Evolutionary conservation across 2,797 vertebrate genomes (phyloP).

Genomic region (Muscicapa striata): DNA sequence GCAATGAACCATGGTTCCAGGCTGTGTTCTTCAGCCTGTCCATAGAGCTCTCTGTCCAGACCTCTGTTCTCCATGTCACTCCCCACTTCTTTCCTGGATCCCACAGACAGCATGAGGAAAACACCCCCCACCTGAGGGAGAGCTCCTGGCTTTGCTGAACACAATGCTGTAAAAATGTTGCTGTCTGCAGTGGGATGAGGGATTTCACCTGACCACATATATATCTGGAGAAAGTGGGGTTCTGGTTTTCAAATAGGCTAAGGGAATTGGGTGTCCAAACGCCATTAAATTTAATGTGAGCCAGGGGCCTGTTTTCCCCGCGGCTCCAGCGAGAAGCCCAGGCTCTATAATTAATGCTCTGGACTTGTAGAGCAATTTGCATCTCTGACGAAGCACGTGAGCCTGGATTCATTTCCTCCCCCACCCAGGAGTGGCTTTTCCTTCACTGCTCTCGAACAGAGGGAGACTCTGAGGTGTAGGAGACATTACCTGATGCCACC

Average conservation of each 20-base stretch:
- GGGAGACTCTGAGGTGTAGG: not conserved
- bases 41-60: not conserved
- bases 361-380: constrained; percentile 33
- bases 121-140: not conserved
- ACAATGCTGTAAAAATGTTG: not conserved
- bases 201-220: not conserved
- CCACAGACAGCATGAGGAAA: accelerated
- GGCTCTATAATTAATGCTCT: constrained; percentile 52
- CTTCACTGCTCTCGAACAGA: not conserved
- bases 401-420: not conserved
- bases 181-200: not conserved
- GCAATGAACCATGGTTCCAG: not conserved
- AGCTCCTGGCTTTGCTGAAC: not conserved
- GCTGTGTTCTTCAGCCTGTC: not conserved
- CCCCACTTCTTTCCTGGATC: not conserved
- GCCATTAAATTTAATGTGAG: constrained; percentile 59
- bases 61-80: accelerated
- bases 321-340: not conserved
- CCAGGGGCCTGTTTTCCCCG: not conserved
- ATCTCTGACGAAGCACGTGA: not conserved
- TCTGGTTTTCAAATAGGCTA: constrained; percentile 55
- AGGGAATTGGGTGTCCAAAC: constrained; percentile 60
- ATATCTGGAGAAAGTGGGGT: constrained; percentile 12
- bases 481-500: not conserved
- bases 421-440: not conserved